phyloP scores from a whole-genome alignment of 1,140 invertebrate genomes.

The Oryctes rhinoceros region DNA sequence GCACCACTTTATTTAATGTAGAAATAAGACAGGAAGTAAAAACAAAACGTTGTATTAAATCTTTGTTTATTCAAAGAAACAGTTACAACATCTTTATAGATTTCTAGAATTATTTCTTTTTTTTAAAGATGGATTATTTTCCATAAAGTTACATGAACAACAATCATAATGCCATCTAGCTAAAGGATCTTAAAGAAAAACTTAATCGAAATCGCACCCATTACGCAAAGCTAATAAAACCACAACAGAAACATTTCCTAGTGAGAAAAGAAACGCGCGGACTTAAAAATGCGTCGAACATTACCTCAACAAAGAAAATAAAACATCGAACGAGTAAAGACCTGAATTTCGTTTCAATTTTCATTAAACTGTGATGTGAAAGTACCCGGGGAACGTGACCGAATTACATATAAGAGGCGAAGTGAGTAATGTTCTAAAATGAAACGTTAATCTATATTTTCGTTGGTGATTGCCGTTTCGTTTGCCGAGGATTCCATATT shows the following conservation, averaged over 20 bases:
- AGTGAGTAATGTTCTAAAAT: not conserved
- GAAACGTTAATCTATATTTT: too few relatives aligned
- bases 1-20: too few relatives aligned
- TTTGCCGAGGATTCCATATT: too few relatives aligned
- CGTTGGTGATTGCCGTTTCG: too few relatives aligned
- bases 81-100: not conserved
- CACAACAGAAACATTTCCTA: not conserved
- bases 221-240: not conserved
- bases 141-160: too few relatives aligned
- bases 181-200: too few relatives aligned
- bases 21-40: too few relatives aligned
- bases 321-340: not conserved
- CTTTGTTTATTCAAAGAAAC: too few relatives aligned
- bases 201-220: too few relatives aligned
- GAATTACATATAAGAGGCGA: not conserved
- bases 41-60: too few relatives aligned
- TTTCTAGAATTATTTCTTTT: not conserved
- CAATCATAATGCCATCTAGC: too few relatives aligned
- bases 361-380: not conserved
- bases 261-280: not conserved
- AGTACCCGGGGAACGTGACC: not conserved
- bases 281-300: not conserved
- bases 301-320: not conserved
- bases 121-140: too few relatives aligned
- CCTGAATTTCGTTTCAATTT: slow-evolving; percentile 4